Base-by-base conservation (phyloP, 1,140 invertebrate genomes). In the Lordiphosa stackelbergi region DNA sequence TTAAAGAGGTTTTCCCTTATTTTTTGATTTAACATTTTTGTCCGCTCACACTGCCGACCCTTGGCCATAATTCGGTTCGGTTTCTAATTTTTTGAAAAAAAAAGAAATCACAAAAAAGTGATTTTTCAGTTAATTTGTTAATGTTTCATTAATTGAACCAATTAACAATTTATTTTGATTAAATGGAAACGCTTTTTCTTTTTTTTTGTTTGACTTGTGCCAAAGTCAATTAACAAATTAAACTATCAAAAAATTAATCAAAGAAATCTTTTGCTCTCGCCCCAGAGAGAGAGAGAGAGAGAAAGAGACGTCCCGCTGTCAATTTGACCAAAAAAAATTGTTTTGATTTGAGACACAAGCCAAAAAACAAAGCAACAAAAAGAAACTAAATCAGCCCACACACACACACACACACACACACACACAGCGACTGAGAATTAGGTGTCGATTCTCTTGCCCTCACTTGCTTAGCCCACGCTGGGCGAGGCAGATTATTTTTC, bases 291-390 rank as follows among this genome's bases (percentile, higher is more conserved):
- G 10, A 24, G 22, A 22, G n/a, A n/a, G 40, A 35, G 22, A 13
- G 13, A 13, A 16, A 16, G 22, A 34, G 35, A 40, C 41, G 13
- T 66, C 73, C 73, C 73, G 73, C 73, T 78, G 69, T 78, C 69
- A 77, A 78, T 72, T 60, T 52, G 62, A 28, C 16, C 45, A 42
- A 22, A 52, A 60, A n/a, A 58, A 73, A 62, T 56, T 52, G 66
- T 71, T 66, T 79, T 70, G 61, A 79, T 74, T 79, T 63, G 57
- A 74, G 74, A 70, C 74, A 79, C 74, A 79, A 74, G 74, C 74
- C 69, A 79, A 61, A 64, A 48, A 65, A 49, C 45, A 35, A 51
- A 31, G 28, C 6, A 31, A 31, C 28, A 60, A 60, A 60, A 9
- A 36, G 24, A 62, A 59, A 45, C 31, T 31, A 57, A 52, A 64